Evolutionary conservation across 2,888 invertebrate species (phyloP), one percentile per base, ranked within the genome.

Genomic region (Acronicta leporina): DNA sequence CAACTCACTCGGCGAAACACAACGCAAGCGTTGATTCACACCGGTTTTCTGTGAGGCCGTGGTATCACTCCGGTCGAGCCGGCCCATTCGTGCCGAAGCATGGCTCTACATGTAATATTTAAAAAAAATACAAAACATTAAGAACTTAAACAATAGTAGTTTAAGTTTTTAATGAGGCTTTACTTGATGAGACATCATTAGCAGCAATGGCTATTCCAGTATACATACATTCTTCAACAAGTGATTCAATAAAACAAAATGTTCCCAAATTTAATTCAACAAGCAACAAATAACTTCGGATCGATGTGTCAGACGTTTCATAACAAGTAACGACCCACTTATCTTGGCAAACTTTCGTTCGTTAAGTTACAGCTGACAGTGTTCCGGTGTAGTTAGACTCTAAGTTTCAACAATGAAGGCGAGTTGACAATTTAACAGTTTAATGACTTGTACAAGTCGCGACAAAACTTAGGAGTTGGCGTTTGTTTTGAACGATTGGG

Each of bases 351-450:
- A 80, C 65, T 78, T 78, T 71, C 51, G 58, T 73, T 68, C 68
- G 73, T 75, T 66, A 79, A 71, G 44, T 75, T 68, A 59, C 58
- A 71, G 63, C 65, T 72, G 72, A 67, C 72, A 66, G 55, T 70
- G 63, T 70, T 71, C 71, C 69, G 51, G 60, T 73, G 67, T 80
- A 75, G 65, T 72, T 72, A 73, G 54, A 59, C 63, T 64, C 58
- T 53, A 71, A 71, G 71, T 80, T 73, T 70, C 50, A 61, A 71
- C 77, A 71, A 71, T 77, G 80, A 76, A 69, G 69, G 65, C 64
- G 55, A 72, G 63, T 76, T 75, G 75, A 79, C 76, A 73, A 76
- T 79, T 75, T 79, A 79, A 78, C 73, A 67, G 68, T 77, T 79
- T 79, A 73, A 79, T 73, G 70, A 77, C 59, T 77, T 73, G 68